Evolutionary conservation across 2,797 vertebrate genomes (phyloP).

Genomic region (Morus bassanus): DNA sequence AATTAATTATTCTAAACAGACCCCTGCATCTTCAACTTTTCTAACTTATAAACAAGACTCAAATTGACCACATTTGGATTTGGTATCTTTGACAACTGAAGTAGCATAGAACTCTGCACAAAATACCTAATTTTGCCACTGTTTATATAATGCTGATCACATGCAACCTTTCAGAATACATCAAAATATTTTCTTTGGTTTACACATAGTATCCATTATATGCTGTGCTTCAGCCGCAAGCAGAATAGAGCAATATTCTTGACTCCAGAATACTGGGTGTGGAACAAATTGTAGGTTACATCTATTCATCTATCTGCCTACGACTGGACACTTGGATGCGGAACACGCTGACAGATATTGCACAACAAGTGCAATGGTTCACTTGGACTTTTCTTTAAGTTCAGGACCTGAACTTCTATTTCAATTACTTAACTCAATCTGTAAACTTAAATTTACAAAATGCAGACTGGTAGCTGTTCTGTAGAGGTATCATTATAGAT

Average conservation of each 20-base stretch:
- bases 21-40: neutral
- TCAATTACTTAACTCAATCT: neutral
- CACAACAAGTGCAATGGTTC: neutral
- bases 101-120: neutral
- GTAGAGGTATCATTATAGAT: neutral
- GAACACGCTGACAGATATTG: neutral
- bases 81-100: neutral
- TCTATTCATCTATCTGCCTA: neutral
- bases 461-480: neutral
- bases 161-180: neutral
- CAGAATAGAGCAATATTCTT: neutral
- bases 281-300: neutral
- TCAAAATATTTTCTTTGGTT: neutral
- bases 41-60: neutral
- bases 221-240: neutral
- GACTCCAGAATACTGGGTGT: neutral
- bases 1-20: neutral
- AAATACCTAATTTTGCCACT: neutral
- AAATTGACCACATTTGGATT: neutral
- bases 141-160: neutral
- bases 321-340: neutral
- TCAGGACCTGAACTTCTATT: neutral
- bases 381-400: neutral
- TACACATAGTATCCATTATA: neutral
- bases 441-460: neutral